A percentile compares a stretch with the other conserved stretches of the same genome.
Evolutionary conservation across 2,888 invertebrate species (phyloP).

Genomic region (Nomada lathburiana): DNA sequence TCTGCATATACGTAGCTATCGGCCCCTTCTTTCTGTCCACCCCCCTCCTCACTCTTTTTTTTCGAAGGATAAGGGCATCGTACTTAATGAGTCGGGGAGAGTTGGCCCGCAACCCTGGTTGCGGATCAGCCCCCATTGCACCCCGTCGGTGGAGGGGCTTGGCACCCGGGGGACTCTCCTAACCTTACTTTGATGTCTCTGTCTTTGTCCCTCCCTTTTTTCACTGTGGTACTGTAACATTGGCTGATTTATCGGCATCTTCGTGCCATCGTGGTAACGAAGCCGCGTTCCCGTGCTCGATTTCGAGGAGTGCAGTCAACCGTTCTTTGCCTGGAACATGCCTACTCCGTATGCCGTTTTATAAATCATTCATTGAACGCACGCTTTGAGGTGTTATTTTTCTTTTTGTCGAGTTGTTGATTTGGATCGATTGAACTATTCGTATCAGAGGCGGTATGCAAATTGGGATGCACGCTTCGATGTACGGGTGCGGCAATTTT

Average conservation of each 20-base stretch:
- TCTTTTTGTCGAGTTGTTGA: too few species aligned
- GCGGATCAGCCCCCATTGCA: conserved; percentile 64
- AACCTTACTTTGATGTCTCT: conserved; percentile 68
- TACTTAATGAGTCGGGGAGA: conserved; percentile 82
- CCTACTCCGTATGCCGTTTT: conserved; percentile 10
- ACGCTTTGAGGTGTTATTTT: not conserved
- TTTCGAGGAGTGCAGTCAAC: conserved; percentile 44
- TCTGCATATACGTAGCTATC: conserved; percentile 77
- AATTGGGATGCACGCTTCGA: too few species aligned
- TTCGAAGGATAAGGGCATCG: conserved; percentile 77
- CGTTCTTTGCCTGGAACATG: conserved; percentile 29
- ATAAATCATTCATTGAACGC: not conserved
- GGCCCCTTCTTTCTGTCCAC: conserved; percentile 50
- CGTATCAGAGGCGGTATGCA: too few species aligned
- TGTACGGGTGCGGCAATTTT: too few species aligned
- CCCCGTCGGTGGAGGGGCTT: conserved; percentile 68
- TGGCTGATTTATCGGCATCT: conserved; percentile 86
- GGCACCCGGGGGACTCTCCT: conserved; percentile 79
- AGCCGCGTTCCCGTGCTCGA: conserved; percentile 33
- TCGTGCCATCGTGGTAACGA: conserved; percentile 81
- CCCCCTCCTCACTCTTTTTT: conserved; percentile 43
- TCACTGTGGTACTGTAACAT: conserved; percentile 68
- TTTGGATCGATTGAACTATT: too few species aligned
- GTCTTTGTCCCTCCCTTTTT: conserved; percentile 55
- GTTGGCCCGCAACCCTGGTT: conserved; percentile 71